Evolutionary conservation across 1,140 invertebrate genomes (phyloP).

Genomic region (Homalodisca vitripennis): DNA sequence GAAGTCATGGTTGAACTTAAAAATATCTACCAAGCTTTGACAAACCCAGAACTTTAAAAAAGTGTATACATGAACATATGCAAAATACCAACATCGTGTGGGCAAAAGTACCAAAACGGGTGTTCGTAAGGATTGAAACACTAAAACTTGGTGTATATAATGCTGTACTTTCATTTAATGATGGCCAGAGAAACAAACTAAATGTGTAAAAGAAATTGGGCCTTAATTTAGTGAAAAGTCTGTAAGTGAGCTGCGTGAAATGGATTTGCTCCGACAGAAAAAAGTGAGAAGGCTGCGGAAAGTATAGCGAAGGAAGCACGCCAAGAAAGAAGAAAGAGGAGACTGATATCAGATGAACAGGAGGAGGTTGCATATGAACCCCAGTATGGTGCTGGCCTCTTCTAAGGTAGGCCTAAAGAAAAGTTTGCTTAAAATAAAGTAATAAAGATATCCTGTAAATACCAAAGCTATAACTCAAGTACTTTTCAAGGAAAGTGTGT

Average conservation of each 20-base stretch:
- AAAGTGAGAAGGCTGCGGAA: background rate
- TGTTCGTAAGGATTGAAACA: constrained; percentile 34
- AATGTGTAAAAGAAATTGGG: background rate
- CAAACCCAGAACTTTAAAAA: constrained; percentile 5
- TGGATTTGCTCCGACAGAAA: background rate
- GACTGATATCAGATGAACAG: background rate
- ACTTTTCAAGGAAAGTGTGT: background rate
- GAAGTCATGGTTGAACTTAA: constrained; percentile 1
- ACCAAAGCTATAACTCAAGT: background rate
- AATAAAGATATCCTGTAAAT: background rate
- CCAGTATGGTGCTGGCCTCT: background rate
- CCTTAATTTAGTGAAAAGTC: background rate
- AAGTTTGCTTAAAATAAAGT: background rate
- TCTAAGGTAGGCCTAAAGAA: background rate
- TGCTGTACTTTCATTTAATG: constrained; percentile 22
- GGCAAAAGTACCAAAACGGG: constrained; percentile 38
- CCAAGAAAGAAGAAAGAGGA: background rate
- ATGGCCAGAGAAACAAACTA: constrained; percentile 12
- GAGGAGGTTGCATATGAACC: background rate
- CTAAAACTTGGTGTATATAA: constrained; percentile 37
- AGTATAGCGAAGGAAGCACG: background rate
- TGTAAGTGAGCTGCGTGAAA: background rate
- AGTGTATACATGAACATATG: constrained; percentile 34
- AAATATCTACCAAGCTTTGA: background rate
- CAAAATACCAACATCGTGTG: constrained; percentile 40